These are phyloP conservation scores for Lanistes nyassanus DNA, from an alignment of 1,140 invertebrate species.

Conservation along the genomic window DNA sequence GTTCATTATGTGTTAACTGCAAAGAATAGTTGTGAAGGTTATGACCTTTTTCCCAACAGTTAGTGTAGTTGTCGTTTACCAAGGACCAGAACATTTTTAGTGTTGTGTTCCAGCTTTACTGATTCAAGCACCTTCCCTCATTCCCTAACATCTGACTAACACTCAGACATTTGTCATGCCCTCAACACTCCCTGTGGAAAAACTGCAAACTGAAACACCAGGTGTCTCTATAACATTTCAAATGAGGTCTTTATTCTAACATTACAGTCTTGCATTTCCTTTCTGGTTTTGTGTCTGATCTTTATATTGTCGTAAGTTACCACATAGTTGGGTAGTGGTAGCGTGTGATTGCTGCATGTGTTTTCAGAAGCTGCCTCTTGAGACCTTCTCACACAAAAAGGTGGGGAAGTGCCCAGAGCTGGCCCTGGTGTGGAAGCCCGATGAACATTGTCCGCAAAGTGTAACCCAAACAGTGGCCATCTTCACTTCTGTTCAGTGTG, in stretches of 20 bases:
- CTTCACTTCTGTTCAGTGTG: slow-evolving; percentile 48
- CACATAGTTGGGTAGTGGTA: background rate
- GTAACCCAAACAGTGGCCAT: slow-evolving; percentile 47
- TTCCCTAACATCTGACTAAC: no score
- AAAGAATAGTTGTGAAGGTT: no score
- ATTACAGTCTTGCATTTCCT: background rate
- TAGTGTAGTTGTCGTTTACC: no score
- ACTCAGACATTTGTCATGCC: no score
- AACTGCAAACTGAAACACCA: no score
- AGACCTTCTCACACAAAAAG: slow-evolving; percentile 33
- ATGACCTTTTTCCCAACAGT: no score
- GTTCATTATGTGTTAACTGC: no score
- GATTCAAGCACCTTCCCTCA: no score
- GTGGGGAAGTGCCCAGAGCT: slow-evolving; percentile 46
- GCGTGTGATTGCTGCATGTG: slow-evolving; percentile 11
- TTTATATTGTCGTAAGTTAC: background rate
- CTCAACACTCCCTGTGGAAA: no score
- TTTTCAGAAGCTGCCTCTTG: slow-evolving; percentile 42
- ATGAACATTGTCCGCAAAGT: slow-evolving; percentile 23
- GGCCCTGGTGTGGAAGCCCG: slow-evolving; percentile 41
- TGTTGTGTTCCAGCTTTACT: no score
- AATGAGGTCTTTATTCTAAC: background rate
- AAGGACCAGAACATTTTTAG: no score
- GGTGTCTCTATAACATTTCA: background rate
- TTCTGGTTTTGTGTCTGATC: background rate